Evolutionary conservation across 2,113 vertebrate genomes (phyloP).

Genomic region (Vireo altiloquus): DNA sequence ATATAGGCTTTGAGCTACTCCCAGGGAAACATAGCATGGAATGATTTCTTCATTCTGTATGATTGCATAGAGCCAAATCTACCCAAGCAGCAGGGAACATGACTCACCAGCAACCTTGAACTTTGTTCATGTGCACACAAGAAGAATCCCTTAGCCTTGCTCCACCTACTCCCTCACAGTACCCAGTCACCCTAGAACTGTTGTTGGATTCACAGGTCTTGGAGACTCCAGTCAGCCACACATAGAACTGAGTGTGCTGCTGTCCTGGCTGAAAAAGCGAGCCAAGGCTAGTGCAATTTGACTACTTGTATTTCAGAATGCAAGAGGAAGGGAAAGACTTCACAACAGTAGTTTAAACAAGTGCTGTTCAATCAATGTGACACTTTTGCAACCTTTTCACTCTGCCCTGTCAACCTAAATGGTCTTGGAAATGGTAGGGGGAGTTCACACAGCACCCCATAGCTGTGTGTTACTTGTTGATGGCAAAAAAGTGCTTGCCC

Average conservation of each 20-base stretch:
- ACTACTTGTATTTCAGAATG: background rate
- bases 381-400: background rate
- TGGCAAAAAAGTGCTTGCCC: background rate
- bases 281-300: background rate
- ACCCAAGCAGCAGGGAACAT: background rate
- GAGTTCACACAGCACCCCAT: background rate
- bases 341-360: background rate
- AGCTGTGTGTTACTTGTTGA: background rate
- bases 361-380: background rate
- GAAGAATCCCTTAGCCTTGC: background rate
- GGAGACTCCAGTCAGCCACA: background rate
- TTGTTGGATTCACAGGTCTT: background rate
- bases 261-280: background rate
- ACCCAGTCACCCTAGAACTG: background rate
- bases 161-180: background rate
- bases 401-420: background rate
- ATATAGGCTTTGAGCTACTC: background rate
- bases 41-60: background rate
- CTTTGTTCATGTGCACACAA: background rate
- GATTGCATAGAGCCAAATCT: background rate
- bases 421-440: background rate
- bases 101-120: background rate
- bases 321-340: background rate
- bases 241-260: background rate
- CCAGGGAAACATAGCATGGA: background rate